Evolutionary conservation across 2,888 invertebrate species (phyloP).

Genomic region (Anticlea derivata): DNA sequence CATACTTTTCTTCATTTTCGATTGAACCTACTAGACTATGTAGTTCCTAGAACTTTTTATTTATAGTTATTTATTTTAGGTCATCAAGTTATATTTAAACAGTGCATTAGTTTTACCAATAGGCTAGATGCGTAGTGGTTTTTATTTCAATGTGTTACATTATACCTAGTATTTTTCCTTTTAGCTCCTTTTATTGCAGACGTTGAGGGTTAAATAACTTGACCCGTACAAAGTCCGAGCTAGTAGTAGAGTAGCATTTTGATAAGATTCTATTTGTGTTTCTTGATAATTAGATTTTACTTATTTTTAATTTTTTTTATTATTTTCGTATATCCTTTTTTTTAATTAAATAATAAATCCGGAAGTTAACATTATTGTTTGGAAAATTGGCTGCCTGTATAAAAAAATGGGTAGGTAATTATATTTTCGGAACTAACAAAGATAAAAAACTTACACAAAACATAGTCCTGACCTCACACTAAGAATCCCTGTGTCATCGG

Average conservation of each 20-base stretch:
- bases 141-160: too few relatives aligned
- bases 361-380: neutral
- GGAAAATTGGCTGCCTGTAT: neutral
- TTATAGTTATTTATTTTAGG: conserved; percentile 12
- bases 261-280: conserved; percentile 11
- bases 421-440: too few relatives aligned
- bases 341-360: neutral
- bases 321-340: neutral
- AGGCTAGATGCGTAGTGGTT: neutral
- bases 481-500: too few relatives aligned
- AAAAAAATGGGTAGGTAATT: too few relatives aligned
- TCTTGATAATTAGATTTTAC: conserved; percentile 8
- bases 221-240: conserved; percentile 22
- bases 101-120: conserved; percentile 6
- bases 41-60: conserved; percentile 1
- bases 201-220: conserved; percentile 15
- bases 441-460: too few relatives aligned
- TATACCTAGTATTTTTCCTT: conserved; percentile 22
- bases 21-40: neutral
- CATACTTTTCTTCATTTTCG: neutral
- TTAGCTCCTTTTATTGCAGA: conserved; percentile 3
- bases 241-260: conserved; percentile 1
- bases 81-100: conserved; percentile 14
- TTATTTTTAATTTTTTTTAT: conserved; percentile 16
- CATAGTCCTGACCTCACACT: too few relatives aligned